Evolutionary conservation across 2,113 vertebrate species (phyloP), one percentile per base, ranked within the genome.

Genomic region (Crypturellus undulatus): DNA sequence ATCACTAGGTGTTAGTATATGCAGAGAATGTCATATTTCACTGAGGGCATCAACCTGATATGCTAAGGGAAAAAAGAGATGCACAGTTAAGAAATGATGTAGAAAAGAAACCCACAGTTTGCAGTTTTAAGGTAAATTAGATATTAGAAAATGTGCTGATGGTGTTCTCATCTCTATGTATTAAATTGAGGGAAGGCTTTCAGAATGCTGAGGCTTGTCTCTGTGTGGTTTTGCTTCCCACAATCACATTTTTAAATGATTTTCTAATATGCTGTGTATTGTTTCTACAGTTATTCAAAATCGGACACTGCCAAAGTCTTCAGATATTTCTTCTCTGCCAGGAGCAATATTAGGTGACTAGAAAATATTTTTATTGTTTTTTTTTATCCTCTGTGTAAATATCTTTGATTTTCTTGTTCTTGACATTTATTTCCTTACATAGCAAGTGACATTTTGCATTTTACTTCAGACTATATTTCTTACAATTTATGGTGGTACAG

Each of bases 241-340:
- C 3, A 30, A 67, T 59, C 25, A 9, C 1, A 1, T 12, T 34
- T 64, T 45, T 45, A 25, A 62, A 64, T 81, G 5, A 16, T 54
- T 42, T 89, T 56, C 43, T 96, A 60, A 86, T 88, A 22, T 30
- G 6, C 9, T 76, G 10, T 92, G 19, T 54, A 18, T 54, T 97
- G 10, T 96, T 87, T 97, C 89, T 75, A 93, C 97, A 98, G 98
- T 98, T 92, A 97, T 98, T 96, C 97, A 98, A 90, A 98, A 98
- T 85, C 97, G 93, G 64, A 97, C 97, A 0, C 97, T 97, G 47
- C 65, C 95, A 68, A 98, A 98, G 94, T 79, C 96, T 40, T 72
- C 96, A 42, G 97, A 97, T 26, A 97, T 71, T 71, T 92, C 94
- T 92, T 97, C 98, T 32, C 70, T 97, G 47, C 97, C 98, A 92